Base-by-base conservation (phyloP, 2,113 vertebrate species). In the Prochilodus magdalenae region DNA sequence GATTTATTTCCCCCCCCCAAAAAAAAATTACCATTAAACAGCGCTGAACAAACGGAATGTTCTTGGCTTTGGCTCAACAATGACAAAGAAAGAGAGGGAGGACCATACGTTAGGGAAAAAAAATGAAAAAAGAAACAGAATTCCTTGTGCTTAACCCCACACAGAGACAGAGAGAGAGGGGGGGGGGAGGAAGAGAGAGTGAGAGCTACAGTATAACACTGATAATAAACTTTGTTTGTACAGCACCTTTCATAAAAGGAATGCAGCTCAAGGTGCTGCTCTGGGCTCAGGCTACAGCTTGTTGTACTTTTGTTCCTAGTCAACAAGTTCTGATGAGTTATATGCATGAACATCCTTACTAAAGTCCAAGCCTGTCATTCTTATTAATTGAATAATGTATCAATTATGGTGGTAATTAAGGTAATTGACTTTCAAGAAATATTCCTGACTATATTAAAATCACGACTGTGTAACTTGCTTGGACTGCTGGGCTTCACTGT, bases 1-100 rank as follows among this genome's bases (percentile, higher is more conserved):
- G 91, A 91, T 91, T 92, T 93, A 91, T 90, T 87, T 47, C 70
- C 85, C 82, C 77, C 36, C 40, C 83, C 75, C 87, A 88, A 86
- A 88, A 89, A 92, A 91, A 91, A 91, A 84, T 90, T 89, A 92
- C 91, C 91, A 89, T 92, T 93, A 91, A 90, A 90, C 89, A 88
- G 86, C 70, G 36, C 89, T 88, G 87, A 88, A 91, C 92, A 93
- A 92, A 93, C 88, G 90, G 94, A 94, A 94, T 94, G 93, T 94
- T 94, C 92, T 94, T 93, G 91, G 92, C 92, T 11, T 74, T 16
- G 83, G 81, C 88, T 93, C 92, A 94, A 92, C 92, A 92, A 92
- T 93, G 91, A 94, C 89, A 91, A 89, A 89, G 88, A 85, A 84
- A 89, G 88, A 89, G 89, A 89, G 87, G 90, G 84, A 75, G 85